Evolutionary conservation across 2,888 invertebrate species (phyloP).

Genomic region (Ferrisia virgata): DNA sequence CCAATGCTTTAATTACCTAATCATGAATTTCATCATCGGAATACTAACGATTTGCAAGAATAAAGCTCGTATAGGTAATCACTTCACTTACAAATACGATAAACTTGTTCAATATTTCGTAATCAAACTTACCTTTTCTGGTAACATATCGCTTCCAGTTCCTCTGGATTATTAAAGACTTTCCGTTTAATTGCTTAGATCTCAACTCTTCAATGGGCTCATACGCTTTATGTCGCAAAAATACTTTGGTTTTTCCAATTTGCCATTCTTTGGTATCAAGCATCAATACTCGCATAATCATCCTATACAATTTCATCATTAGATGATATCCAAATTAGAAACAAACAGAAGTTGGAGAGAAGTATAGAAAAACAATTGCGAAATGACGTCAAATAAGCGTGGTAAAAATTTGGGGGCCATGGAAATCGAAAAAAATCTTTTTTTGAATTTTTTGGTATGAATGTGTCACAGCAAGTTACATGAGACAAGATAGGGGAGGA

Average conservation of each 20-base stretch:
- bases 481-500: too few species aligned
- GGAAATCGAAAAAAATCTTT: too few species aligned
- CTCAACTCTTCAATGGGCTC: slow-evolving; percentile 79
- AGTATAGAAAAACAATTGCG: not conserved
- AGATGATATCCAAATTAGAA: not conserved
- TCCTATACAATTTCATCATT: slow-evolving; percentile 50
- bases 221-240: slow-evolving; percentile 75
- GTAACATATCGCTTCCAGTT: slow-evolving; percentile 66
- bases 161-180: slow-evolving; percentile 73
- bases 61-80: too few species aligned
- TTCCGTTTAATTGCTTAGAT: slow-evolving; percentile 65
- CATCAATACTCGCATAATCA: slow-evolving; percentile 63
- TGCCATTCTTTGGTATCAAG: slow-evolving; percentile 80
- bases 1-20: too few species aligned
- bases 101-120: too few species aligned
- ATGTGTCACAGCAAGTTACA: too few species aligned
- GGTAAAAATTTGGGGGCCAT: too few species aligned
- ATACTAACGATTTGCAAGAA: too few species aligned
- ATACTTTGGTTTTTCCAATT: slow-evolving; percentile 81
- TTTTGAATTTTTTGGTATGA: too few species aligned
- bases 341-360: not conserved
- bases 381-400: too few species aligned
- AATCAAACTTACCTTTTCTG: slow-evolving; percentile 58
- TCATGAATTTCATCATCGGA: too few species aligned
- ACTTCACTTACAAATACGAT: too few species aligned